Evolutionary conservation across 2,888 invertebrate species (phyloP), one percentile per base, ranked within the genome.

Genomic region (Acanthoscelides obtectus): DNA sequence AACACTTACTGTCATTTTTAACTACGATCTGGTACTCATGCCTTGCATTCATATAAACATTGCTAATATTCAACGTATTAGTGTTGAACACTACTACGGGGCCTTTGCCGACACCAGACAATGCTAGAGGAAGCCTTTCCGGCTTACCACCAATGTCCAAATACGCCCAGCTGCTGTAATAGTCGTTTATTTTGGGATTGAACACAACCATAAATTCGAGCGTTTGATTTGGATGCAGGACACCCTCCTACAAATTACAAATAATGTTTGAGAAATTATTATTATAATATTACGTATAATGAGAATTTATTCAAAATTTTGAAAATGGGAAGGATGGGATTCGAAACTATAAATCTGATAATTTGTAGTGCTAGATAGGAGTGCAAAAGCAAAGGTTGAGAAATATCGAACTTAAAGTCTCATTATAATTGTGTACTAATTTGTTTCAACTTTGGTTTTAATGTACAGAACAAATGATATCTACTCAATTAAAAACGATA

Each of bases 1-100:
- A n/a, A n/a, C n/a, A 6, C 45, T 69, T 82, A 89, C 89, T 89
- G 84, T 85, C 87, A 80, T 89, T 89, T n/a, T 84, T 85, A 22
- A 87, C 87, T 20, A 88, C 86, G 22, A 91, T 85, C 86, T 91
- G 90, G 77, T 90, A 91, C 76, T 88, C 85, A 79, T 91, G 90
- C 21, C 83, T 82, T 20, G 89, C 88, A 74, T 88, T 88, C 22
- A 90, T 86, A 75, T 89, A 91, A 66, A 90, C 87, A 71, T 87
- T 83, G 73, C 87, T 87, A 80, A 89, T 87, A 73, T 91, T 87
- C 19, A 91, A 82, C 1, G 87, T 88, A 75, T 88, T 87, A 20
- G 90, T 79, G 77, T 89, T 90, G 19, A 91, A 81, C 67, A 83
- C 81, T 71, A 91, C 86, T 1, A 83, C 78, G 1, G 91, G 91